phyloP scores from a whole-genome alignment of 2,797 vertebrate species.

The Sebastes aleutianus region DNA sequence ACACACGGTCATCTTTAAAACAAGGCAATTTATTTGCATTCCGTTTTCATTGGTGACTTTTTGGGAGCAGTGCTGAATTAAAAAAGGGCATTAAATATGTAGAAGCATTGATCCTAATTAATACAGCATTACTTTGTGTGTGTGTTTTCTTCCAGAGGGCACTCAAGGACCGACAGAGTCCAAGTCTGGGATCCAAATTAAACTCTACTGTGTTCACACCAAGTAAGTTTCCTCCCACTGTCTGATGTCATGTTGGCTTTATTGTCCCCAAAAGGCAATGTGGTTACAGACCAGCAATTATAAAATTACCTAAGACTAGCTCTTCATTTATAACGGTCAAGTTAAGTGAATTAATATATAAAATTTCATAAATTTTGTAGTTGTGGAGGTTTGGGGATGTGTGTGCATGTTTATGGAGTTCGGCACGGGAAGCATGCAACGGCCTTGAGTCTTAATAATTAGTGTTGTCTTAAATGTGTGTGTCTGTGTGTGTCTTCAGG shows the following conservation, averaged over 20 bases:
- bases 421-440: background rate
- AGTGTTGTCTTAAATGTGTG: background rate
- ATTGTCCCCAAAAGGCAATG: background rate
- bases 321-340: background rate
- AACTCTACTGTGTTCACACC: conserved; percentile 98
- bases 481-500: conserved; percentile 73
- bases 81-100: background rate
- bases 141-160: conserved; percentile 84
- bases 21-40: background rate
- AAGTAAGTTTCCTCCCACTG: conserved; percentile 86
- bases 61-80: background rate
- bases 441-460: background rate
- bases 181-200: conserved; percentile 94
- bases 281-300: background rate
- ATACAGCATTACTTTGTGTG: background rate
- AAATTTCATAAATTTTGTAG: background rate
- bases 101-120: background rate
- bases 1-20: background rate
- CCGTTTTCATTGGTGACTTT: background rate
- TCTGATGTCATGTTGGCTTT: background rate
- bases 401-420: background rate
- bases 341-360: background rate
- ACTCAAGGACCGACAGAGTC: conserved; percentile 88
- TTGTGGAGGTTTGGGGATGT: background rate
- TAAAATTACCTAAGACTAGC: background rate